A percentile compares a stretch with the other conserved stretches of the same genome.
Conservation (phyloP, 2,888 invertebrate genomes). For the Diarsia mendica region DNA sequence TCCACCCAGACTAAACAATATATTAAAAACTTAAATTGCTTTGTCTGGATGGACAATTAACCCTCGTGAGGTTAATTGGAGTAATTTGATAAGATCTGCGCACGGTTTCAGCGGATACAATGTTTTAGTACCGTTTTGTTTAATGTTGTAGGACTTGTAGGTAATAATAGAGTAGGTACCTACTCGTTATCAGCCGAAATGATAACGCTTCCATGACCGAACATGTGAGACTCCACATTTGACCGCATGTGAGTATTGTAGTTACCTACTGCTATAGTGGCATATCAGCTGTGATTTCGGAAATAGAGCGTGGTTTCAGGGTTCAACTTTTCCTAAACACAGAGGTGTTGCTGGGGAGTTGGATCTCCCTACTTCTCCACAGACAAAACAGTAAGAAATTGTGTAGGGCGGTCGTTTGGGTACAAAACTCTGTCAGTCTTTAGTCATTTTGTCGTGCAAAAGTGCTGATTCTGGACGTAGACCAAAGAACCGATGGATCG, state of each 20-base stretch:
- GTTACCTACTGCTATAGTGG: background rate
- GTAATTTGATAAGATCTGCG: conserved; percentile 48
- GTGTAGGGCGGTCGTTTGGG: too few species aligned
- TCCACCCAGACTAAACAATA: conserved; percentile 8
- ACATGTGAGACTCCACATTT: conserved; percentile 33
- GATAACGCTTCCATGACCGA: conserved; percentile 18
- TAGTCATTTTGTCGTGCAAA: too few species aligned
- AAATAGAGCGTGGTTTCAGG: background rate
- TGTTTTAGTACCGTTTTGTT: conserved; percentile 26
- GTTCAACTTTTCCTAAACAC: too few species aligned
- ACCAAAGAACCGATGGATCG: too few species aligned
- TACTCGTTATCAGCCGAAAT: conserved; percentile 24
- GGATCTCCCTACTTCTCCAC: background rate
- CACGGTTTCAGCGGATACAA: conserved; percentile 27
- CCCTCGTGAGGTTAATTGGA: conserved; percentile 48
- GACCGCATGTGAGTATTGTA: conserved; percentile 23
- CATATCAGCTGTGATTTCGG: background rate
- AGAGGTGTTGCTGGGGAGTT: background rate
- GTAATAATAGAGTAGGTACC: conserved; percentile 16
- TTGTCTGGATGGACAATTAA: conserved; percentile 49
- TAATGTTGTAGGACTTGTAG: conserved; percentile 15
- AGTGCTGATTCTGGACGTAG: too few species aligned
- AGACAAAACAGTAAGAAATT: background rate
- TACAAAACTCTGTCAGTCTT: too few species aligned
- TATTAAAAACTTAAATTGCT: conserved; percentile 14